These are phyloP conservation scores for Popillia japonica DNA, from an alignment of 1,140 invertebrate species.

Conservation along the genomic window DNA sequence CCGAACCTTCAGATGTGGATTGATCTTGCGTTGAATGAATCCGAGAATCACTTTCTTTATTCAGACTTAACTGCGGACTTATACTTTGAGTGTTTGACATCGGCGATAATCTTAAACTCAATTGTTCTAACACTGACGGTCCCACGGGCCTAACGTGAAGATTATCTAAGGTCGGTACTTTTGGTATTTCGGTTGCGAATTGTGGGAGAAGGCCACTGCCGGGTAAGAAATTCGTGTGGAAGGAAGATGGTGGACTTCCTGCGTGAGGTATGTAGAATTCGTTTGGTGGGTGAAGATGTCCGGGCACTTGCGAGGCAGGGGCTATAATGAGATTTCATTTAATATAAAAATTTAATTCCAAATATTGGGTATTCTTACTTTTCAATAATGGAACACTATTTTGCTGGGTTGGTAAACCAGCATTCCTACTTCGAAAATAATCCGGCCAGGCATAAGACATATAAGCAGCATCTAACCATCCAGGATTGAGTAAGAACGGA, in stretches of 20 bases:
- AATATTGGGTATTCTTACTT: constrained; percentile 3
- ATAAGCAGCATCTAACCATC: constrained; percentile 80
- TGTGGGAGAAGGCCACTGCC: constrained; percentile 38
- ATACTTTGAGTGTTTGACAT: constrained; percentile 50
- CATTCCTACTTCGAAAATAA: constrained; percentile 65
- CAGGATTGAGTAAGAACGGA: constrained; percentile 75
- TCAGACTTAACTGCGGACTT: constrained; percentile 46
- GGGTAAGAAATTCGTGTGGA: constrained; percentile 53
- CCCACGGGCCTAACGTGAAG: constrained; percentile 42
- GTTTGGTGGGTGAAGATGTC: constrained; percentile 55
- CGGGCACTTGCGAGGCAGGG: constrained; percentile 54
- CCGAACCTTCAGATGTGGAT: constrained; percentile 64
- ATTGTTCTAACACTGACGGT: constrained; percentile 51
- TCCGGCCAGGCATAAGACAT: constrained; percentile 77
- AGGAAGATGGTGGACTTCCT: constrained; percentile 61
- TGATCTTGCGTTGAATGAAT: constrained; percentile 70
- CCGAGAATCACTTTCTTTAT: constrained; percentile 58
- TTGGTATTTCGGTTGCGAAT: constrained; percentile 42
- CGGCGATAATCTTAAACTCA: constrained; percentile 51
- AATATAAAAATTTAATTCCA: background rate
- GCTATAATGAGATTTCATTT: constrained; percentile 43
- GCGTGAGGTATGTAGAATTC: constrained; percentile 59
- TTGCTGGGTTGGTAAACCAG: constrained; percentile 60
- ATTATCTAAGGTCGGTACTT: constrained; percentile 45
- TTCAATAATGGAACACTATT: constrained; percentile 39